Evolutionary conservation across 2,888 invertebrate genomes (phyloP), one percentile per base, ranked within the genome.

Genomic region (Lithophane semibrunnea): DNA sequence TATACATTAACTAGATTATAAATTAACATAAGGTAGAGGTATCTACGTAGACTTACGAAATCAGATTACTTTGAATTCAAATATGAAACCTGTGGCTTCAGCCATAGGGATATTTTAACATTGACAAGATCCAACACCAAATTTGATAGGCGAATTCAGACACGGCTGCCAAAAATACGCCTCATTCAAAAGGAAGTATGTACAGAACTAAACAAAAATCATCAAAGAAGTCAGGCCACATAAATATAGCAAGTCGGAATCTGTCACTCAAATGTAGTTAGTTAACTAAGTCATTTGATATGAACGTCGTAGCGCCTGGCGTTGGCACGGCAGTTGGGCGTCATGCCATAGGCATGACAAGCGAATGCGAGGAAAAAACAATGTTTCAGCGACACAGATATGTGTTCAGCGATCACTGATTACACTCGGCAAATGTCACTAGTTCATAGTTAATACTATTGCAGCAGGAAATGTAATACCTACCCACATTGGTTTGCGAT

Each of bases 271-370:
- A 68, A 79, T 21, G 60, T 44, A 49, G 49, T 67, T 63, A 56
- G 63, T 54, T 79, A 73, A 79, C 54, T 16, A 61, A 80, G 72
- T 66, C 52, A 74, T 71, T 85, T 65, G 73, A 66, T 73, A 75
- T 66, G 61, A 71, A 69, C 77, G 71, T 52, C 70, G 66, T 76
- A 78, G 77, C 75, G 86, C 77, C 75, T 76, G 80, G 79, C 76
- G 82, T 73, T 84, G 84, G 82, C 85, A 71, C 73, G 77, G 16
- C 65, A 37, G 29, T 13, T 66, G 66, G 80, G 80, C 85, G 56
- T 60, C 74, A 49, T 74, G 80, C 86, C 85, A 74, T 73, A 75
- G 49, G 42, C 18, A 49, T 64, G 73, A 74, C 63, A 24, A 67
- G 54, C 58, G 70, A 82, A 77, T 58, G 64, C 58, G n/a, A 75